Evolutionary conservation across 2,797 vertebrate species (phyloP).

Genomic region (Danio kyathit): DNA sequence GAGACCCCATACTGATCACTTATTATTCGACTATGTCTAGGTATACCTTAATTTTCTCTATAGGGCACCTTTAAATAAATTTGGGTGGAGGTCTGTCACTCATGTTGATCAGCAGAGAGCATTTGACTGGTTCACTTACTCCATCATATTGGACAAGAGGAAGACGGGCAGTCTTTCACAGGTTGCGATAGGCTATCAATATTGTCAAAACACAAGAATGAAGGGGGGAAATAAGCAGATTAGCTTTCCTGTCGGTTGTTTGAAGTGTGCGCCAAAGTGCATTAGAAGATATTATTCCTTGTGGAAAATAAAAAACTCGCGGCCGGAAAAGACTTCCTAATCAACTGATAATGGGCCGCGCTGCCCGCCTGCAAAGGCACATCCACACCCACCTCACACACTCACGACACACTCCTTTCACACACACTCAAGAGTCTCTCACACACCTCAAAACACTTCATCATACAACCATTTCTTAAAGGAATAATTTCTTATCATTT

Average conservation of each 20-base stretch:
- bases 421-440: conserved; percentile 64
- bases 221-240: conserved; percentile 76
- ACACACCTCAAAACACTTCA: neutral
- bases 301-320: conserved; percentile 71
- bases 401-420: conserved; percentile 79
- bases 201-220: conserved; percentile 87
- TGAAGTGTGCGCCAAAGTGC: conserved; percentile 85
- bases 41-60: too few species aligned
- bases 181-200: conserved; percentile 84
- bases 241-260: conserved; percentile 81
- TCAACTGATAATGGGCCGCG: conserved; percentile 82
- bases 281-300: conserved; percentile 79
- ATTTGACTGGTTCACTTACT: conserved; percentile 64
- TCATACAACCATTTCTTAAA: too few species aligned
- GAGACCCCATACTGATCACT: too few species aligned
- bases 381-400: conserved; percentile 61
- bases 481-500: too few species aligned
- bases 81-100: conserved; percentile 46
- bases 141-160: conserved; percentile 72
- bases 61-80: neutral
- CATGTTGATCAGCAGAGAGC: conserved; percentile 61
- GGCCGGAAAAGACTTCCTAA: conserved; percentile 85
- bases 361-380: conserved; percentile 68
- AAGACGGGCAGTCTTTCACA: conserved; percentile 77
- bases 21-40: too few species aligned